Conservation (phyloP, 1,140 invertebrate genomes). For the Panonychus citri region DNA sequence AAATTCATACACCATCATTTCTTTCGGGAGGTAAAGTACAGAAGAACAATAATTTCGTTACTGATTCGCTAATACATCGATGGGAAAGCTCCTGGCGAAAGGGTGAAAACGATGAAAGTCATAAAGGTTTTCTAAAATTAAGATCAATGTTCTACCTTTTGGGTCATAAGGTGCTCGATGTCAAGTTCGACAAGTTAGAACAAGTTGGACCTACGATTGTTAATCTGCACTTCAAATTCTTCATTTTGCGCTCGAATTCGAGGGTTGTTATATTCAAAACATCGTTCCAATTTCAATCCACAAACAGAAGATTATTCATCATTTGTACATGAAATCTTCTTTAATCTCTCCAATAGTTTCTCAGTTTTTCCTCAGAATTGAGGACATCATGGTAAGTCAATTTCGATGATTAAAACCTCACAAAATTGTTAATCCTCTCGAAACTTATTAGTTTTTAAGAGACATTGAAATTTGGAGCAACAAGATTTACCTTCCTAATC, state of each 20-base stretch:
- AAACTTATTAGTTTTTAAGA: slow-evolving; percentile 40
- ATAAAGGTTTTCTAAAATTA: background rate
- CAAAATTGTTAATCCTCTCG: background rate
- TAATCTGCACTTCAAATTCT: slow-evolving; percentile 30
- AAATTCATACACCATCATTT: slow-evolving; percentile 40
- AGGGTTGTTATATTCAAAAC: slow-evolving; percentile 43
- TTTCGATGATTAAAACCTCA: slow-evolving; percentile 8
- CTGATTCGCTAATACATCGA: background rate
- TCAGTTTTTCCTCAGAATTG: slow-evolving; percentile 39
- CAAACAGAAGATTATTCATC: slow-evolving; percentile 48
- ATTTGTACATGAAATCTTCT: slow-evolving; percentile 36
- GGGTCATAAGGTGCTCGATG: background rate
- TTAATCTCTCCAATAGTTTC: slow-evolving; percentile 34
- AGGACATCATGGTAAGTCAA: slow-evolving; percentile 46
- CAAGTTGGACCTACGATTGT: slow-evolving; percentile 30
- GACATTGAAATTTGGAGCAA: slow-evolving; percentile 73
- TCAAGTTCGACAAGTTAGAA: slow-evolving; percentile 5
- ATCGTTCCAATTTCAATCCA: slow-evolving; percentile 56
- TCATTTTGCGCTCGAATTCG: slow-evolving; percentile 34
- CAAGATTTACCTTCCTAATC: slow-evolving; percentile 45
- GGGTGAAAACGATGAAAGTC: background rate
- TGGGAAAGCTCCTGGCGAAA: background rate
- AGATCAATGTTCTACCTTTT: background rate
- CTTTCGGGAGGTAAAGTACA: slow-evolving; percentile 29
- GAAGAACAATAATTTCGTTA: background rate